Conservation (phyloP, 2,888 invertebrate species). For the Cheilosia vernalis region DNA sequence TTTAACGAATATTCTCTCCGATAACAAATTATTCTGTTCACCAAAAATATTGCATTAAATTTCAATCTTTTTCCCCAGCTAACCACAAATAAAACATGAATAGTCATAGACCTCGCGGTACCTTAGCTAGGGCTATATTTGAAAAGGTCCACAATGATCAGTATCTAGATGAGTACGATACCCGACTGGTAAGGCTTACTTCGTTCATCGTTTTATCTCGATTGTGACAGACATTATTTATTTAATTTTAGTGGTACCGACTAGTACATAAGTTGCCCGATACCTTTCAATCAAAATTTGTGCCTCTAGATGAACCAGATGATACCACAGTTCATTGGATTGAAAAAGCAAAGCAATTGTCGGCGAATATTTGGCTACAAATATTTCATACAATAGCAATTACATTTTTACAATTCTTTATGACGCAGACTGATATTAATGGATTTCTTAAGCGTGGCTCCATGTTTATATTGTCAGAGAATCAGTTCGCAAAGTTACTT, state of each 20-base stretch:
- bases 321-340: conserved; percentile 81
- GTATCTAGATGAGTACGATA: conserved; percentile 82
- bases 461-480: conserved; percentile 96
- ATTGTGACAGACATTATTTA: not conserved
- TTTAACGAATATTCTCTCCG: not conserved
- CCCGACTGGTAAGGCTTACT: conserved; percentile 79
- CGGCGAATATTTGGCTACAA: conserved; percentile 89
- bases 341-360: conserved; percentile 81
- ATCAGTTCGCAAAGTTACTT: conserved; percentile 87
- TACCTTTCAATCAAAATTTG: conserved; percentile 81
- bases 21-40: not conserved
- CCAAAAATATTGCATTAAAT: not conserved
- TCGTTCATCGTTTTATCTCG: conserved; percentile 5
- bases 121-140: conserved; percentile 82
- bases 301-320: conserved; percentile 81
- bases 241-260: conserved; percentile 81
- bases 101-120: conserved; percentile 81
- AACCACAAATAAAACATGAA: conserved; percentile 77
- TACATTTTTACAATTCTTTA: conserved; percentile 93
- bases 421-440: conserved; percentile 97
- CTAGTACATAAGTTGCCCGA: conserved; percentile 79
- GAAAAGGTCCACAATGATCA: conserved; percentile 83
- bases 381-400: conserved; percentile 94
- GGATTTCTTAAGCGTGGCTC: conserved; percentile 96
- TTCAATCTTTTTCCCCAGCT: conserved; percentile 7